These are phyloP conservation scores for Gasterosteus nipponicus DNA, from an alignment of 2,113 vertebrate species.

Conservation along the genomic window DNA sequence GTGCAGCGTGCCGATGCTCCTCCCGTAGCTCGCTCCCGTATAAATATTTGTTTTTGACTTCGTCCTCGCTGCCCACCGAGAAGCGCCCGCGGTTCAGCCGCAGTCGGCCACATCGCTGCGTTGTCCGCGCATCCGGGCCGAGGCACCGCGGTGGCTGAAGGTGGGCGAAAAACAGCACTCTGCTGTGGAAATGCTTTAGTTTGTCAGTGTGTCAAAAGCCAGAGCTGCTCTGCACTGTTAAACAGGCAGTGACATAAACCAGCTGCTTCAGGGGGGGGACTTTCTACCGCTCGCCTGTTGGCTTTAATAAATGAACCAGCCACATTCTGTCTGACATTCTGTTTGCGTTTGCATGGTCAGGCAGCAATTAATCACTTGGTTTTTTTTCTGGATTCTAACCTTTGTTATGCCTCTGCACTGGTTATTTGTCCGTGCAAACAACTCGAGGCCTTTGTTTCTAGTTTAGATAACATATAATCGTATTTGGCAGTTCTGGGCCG, in stretches of 20 bases:
- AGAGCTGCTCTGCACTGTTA: slow-evolving; percentile 14
- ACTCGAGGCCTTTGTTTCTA: not conserved
- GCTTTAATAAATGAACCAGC: slow-evolving; percentile 32
- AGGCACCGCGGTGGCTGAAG: not conserved
- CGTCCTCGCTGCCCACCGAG: not conserved
- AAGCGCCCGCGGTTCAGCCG: not conserved
- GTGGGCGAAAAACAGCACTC: slow-evolving; percentile 1
- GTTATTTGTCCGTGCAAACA: not conserved
- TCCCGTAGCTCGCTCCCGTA: slow-evolving; percentile 2
- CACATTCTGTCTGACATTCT: slow-evolving; percentile 21
- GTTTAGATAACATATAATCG: not conserved
- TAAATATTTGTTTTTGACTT: slow-evolving; percentile 34
- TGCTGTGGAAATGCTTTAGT: not conserved
- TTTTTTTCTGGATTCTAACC: not conserved
- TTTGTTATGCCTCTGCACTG: not conserved
- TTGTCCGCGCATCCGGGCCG: not conserved
- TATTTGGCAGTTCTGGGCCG: not conserved
- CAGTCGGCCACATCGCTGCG: not conserved
- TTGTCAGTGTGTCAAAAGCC: not conserved
- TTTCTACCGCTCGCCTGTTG: not conserved
- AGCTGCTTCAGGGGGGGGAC: slow-evolving; percentile 31
- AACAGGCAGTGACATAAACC: slow-evolving; percentile 36
- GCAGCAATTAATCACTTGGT: not conserved
- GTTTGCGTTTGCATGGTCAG: not conserved
- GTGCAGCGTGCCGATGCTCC: not conserved